Conservation (phyloP, 2,797 vertebrate species). For the Argya squamiceps region DNA sequence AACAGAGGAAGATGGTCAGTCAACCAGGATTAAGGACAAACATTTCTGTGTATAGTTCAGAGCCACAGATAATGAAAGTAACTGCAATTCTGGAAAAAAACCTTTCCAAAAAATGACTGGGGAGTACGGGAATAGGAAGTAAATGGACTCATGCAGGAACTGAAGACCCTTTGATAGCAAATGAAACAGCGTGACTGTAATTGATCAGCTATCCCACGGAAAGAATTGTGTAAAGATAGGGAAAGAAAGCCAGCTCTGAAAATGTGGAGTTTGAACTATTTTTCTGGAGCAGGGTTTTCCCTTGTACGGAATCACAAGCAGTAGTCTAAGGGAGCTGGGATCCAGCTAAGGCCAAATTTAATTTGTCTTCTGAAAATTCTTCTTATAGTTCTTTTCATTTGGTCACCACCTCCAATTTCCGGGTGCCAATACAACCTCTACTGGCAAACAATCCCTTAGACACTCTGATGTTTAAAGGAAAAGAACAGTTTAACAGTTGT, state of each 20-base stretch:
- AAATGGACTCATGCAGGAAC: background rate
- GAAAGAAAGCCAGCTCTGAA: background rate
- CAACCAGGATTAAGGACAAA: constrained; percentile 11
- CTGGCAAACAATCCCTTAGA: background rate
- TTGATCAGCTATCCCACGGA: background rate
- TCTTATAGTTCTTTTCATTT: background rate
- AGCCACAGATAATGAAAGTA: background rate
- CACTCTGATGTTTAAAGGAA: background rate
- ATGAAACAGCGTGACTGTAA: background rate
- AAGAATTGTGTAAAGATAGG: background rate
- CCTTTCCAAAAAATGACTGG: background rate
- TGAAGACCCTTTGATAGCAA: background rate
- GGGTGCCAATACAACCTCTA: background rate
- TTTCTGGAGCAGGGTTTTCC: background rate
- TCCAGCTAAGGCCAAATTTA: background rate
- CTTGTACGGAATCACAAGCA: background rate
- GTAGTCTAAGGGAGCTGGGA: background rate
- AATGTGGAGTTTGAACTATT: background rate
- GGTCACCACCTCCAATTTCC: background rate
- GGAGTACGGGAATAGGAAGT: background rate
- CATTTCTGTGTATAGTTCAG: background rate
- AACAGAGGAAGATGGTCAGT: background rate
- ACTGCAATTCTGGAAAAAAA: background rate
- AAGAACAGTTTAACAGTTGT: background rate
- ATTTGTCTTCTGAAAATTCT: background rate